Base-by-base conservation (phyloP, 2,797 vertebrate genomes). In the Hyperoplus immaculatus region DNA sequence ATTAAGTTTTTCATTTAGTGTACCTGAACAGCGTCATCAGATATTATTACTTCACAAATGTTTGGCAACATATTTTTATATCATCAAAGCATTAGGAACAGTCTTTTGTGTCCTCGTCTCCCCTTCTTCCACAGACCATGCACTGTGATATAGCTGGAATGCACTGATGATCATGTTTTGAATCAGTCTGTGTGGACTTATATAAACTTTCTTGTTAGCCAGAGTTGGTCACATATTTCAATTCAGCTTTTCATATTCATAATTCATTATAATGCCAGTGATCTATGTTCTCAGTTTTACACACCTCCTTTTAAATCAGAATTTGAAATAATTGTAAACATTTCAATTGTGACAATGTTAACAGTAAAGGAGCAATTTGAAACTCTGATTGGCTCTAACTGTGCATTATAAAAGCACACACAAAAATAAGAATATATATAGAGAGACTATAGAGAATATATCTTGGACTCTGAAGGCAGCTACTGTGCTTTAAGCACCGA, bases 151-250 rank as follows among this genome's bases (percentile, higher is more conserved):
- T 18, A 8, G 14, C 58, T 62, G 57, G 11, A 42, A 38, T 36
- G n/a, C 13, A 38, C 43, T 53, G 38, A 76, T 36, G 29, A 42
- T 54, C 11, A 8, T 36, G 45, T 59, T 70, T 57, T 69, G 13
- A 41, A 8, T 16, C 9, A 46, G 36, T 38, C 60, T 78, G 70
- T n/a, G 56, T 29, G 55, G 56, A 68, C 21, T 49, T 36, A 69
- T 51, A 78, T 75, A 80, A 82, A 79, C 62, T 4, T 67, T 1
- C n/a, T 14, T 11, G 11, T 72, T 15, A 21, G 43, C 38, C 38
- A 41, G 67, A 54, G 64, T 41, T 75, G 16, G 14, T 41, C 42
- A 49, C 38, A 16, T 8, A 0, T 16, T 65, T 50, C 45, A 13
- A 49, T 49, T 18, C 4, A 7, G n/a, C 43, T 7, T 2, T 8